A percentile compares a stretch with the other conserved stretches of the same genome.
These are phyloP conservation scores for Sebastes hopkinsi DNA, from an alignment of 2,797 vertebrate species.

Conservation along the genomic window DNA sequence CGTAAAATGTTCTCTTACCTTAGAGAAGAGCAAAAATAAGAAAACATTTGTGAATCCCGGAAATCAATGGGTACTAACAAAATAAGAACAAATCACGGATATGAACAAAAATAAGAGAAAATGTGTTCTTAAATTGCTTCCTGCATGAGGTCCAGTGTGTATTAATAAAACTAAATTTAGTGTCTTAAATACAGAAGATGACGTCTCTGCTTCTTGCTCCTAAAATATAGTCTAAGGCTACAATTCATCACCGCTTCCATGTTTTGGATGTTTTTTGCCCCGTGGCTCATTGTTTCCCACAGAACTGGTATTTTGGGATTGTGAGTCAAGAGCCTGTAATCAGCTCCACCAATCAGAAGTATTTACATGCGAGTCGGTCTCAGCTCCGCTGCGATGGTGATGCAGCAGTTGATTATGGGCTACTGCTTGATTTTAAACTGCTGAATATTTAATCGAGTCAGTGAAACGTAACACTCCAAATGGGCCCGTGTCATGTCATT, in stretches of 20 bases:
- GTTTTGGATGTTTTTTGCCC: slow-evolving; percentile 5
- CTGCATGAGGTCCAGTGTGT: not conserved
- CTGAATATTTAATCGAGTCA: slow-evolving; percentile 59
- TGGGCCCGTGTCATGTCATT: slow-evolving; percentile 32
- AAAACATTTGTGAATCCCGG: not conserved
- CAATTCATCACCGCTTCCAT: slow-evolving; percentile 7
- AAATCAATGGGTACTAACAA: not conserved
- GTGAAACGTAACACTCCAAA: slow-evolving; percentile 50
- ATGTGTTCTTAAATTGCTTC: not conserved
- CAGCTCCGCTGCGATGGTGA: slow-evolving; percentile 55
- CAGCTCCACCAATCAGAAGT: slow-evolving; percentile 45
- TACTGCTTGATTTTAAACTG: slow-evolving; percentile 57
- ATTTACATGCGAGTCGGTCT: slow-evolving; percentile 59
- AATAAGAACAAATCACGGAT: not conserved
- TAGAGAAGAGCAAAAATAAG: too few relatives aligned
- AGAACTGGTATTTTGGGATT: slow-evolving; percentile 34
- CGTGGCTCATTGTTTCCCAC: not conserved
- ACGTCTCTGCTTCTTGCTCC: not conserved
- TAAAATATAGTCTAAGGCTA: not conserved
- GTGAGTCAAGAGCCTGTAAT: slow-evolving; percentile 52
- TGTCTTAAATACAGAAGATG: not conserved
- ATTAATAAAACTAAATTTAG: not conserved
- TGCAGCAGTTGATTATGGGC: slow-evolving; percentile 58
- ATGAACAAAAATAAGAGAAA: not conserved
- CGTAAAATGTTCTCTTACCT: not conserved